These are phyloP conservation scores for Pagrus major DNA, from an alignment of 2,113 vertebrate genomes.

Conservation along the genomic window DNA sequence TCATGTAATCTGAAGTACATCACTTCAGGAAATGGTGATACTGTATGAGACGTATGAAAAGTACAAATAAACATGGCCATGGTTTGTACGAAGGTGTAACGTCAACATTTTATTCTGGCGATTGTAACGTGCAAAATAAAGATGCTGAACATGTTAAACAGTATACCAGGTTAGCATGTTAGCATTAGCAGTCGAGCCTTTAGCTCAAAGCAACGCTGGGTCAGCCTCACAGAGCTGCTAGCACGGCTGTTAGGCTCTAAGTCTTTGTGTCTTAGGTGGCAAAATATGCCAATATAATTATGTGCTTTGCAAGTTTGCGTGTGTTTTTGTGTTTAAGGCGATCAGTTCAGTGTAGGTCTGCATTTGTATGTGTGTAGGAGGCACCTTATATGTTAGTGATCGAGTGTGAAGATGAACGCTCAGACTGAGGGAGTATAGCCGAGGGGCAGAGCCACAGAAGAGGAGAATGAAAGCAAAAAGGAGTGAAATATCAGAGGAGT, in stretches of 20 bases:
- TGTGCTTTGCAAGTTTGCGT: background rate
- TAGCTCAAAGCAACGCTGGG: background rate
- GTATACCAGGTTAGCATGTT: background rate
- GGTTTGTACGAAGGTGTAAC: too few relatives aligned
- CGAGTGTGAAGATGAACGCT: constrained; percentile 34
- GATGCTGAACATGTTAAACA: background rate
- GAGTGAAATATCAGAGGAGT: constrained; percentile 47
- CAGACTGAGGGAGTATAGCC: constrained; percentile 40
- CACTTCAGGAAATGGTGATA: too few relatives aligned
- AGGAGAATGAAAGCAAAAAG: constrained; percentile 31
- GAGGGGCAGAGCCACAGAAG: constrained; percentile 13
- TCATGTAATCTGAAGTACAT: too few relatives aligned
- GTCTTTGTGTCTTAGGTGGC: background rate
- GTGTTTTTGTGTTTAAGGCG: background rate
- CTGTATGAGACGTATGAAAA: too few relatives aligned
- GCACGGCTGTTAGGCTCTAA: background rate
- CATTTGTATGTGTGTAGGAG: constrained; percentile 54
- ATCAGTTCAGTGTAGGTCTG: constrained; percentile 7
- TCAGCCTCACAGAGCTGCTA: background rate
- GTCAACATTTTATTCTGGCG: too few relatives aligned
- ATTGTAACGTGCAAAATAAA: background rate
- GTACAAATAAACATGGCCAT: too few relatives aligned
- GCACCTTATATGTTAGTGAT: constrained; percentile 38
- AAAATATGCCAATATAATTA: too few relatives aligned
- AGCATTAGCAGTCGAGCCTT: background rate